Conservation (phyloP, 1,140 invertebrate genomes). For the Samia ricini region DNA sequence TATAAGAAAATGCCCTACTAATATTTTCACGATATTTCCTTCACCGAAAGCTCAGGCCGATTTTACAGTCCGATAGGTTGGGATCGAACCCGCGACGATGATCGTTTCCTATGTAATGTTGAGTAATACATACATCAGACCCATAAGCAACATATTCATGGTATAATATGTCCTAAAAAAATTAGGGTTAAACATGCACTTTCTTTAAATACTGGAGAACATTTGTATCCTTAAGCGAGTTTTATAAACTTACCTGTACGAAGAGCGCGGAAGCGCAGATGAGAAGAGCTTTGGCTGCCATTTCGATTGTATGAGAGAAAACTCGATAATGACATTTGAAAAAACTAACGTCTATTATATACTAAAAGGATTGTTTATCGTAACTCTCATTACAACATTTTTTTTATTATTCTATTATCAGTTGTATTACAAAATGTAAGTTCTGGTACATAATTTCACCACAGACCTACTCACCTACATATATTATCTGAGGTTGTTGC, state of each 20-base stretch:
- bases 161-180: no score
- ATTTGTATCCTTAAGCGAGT: no score
- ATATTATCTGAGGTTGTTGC: background rate
- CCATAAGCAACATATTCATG: no score
- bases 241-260: background rate
- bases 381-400: background rate
- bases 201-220: no score
- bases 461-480: background rate
- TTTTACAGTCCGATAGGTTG: no score
- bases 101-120: no score
- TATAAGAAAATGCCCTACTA: no score
- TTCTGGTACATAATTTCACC: background rate
- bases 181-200: no score
- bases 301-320: background rate
- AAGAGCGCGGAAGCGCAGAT: conserved; percentile 1
- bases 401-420: background rate
- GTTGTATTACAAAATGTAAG: background rate
- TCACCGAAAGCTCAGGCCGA: no score
- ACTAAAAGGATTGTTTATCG: background rate
- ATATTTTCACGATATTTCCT: no score
- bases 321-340: background rate
- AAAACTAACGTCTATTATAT: background rate
- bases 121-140: no score
- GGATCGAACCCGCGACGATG: no score
- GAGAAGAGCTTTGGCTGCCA: background rate